A percentile compares a stretch with the other conserved stretches of the same genome.
Conservation (phyloP, 2,888 invertebrate genomes). For the Bhutanitis thaidina region DNA sequence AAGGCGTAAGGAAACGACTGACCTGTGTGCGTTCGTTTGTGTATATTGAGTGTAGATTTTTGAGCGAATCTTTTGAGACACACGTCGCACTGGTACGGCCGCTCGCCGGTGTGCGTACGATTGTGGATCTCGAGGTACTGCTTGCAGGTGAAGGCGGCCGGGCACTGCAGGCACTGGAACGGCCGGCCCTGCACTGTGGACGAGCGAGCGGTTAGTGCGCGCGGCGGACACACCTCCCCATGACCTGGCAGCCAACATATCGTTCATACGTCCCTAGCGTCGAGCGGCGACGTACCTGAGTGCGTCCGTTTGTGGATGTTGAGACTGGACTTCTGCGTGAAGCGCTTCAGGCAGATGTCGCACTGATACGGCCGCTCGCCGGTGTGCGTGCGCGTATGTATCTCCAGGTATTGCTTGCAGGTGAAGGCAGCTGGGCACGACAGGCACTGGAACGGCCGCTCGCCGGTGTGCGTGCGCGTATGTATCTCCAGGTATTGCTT, state of each 20-base stretch:
- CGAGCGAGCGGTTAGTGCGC: slow-evolving; percentile 37
- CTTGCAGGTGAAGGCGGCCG: slow-evolving; percentile 81
- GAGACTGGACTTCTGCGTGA: slow-evolving; percentile 90
- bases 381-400: slow-evolving; percentile 82
- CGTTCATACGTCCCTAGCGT: slow-evolving; percentile 41
- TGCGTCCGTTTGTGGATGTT: slow-evolving; percentile 90
- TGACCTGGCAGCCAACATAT: slow-evolving; percentile 42
- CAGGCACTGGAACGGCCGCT: slow-evolving; percentile 81
- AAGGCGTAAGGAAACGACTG: slow-evolving; percentile 32
- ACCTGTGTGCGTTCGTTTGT: slow-evolving; percentile 88
- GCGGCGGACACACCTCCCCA: slow-evolving; percentile 32
- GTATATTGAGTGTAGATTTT: slow-evolving; percentile 90
- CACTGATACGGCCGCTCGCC: slow-evolving; percentile 83
- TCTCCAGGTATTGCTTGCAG: slow-evolving; percentile 81
- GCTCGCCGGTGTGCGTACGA: slow-evolving; percentile 78
- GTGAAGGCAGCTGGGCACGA: slow-evolving; percentile 80
- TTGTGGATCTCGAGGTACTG: slow-evolving; percentile 78
- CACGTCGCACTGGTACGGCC: slow-evolving; percentile 84
- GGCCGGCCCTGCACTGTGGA: slow-evolving; percentile 78
- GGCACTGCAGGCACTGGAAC: slow-evolving; percentile 81
- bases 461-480: slow-evolving; percentile 81
- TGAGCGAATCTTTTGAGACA: slow-evolving; percentile 90
- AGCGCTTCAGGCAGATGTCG: slow-evolving; percentile 88
- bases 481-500: slow-evolving; percentile 82
- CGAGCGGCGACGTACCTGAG: slow-evolving; percentile 73